Conservation (phyloP, 2,113 vertebrate genomes). For the Syngnathus typhle region DNA sequence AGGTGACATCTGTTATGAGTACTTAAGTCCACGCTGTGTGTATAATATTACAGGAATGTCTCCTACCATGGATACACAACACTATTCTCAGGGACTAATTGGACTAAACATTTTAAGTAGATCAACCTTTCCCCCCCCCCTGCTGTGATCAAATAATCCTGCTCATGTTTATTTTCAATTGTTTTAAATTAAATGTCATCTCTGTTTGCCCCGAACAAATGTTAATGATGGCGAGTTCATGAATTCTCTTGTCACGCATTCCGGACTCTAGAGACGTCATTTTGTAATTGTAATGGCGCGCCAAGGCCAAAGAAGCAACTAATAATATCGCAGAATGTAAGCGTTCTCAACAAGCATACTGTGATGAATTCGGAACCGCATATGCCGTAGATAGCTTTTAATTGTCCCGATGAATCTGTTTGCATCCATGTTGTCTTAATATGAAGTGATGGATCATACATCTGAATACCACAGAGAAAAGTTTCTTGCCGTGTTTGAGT, state of each 20-base stretch:
- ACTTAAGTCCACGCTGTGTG: background rate
- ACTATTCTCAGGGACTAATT: conserved; percentile 63
- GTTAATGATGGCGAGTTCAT: background rate
- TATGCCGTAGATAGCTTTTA: background rate
- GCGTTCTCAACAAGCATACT: background rate
- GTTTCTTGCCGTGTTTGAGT: background rate
- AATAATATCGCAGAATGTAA: background rate
- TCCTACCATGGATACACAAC: conserved; percentile 7
- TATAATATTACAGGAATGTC: background rate
- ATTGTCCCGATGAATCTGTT: background rate
- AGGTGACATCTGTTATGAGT: background rate
- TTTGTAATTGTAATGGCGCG: conserved; percentile 16
- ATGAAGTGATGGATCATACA: background rate
- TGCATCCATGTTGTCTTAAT: background rate
- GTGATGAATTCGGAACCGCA: background rate
- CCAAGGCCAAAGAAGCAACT: conserved; percentile 18
- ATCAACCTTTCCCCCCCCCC: conserved; percentile 16
- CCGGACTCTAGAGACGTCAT: background rate
- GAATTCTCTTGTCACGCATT: conserved; percentile 1
- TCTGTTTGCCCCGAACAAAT: background rate
- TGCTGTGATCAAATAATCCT: background rate
- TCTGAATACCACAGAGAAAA: background rate
- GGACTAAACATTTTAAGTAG: conserved; percentile 22
- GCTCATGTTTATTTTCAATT: background rate
- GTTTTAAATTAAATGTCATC: conserved; percentile 2